Evolutionary conservation across 2,113 vertebrate genomes (phyloP).

Genomic region (Brachyhypopomus gauderio): DNA sequence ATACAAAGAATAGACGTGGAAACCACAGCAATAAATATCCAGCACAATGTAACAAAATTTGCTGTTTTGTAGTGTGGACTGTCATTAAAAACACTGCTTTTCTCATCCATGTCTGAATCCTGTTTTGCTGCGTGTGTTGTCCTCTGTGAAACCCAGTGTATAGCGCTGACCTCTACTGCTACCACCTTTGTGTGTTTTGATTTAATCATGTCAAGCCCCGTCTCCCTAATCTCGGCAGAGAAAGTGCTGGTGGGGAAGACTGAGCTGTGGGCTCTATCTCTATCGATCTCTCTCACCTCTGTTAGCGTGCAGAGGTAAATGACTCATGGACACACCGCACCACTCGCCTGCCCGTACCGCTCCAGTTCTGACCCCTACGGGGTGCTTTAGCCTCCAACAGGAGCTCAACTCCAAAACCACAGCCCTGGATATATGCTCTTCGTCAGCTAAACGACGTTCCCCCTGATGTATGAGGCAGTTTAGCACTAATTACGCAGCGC

Average conservation of each 20-base stretch:
- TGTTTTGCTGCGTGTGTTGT: background rate
- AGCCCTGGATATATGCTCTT: constrained; percentile 26
- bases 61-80: constrained; percentile 36
- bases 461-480: constrained; percentile 47
- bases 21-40: constrained; percentile 51
- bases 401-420: constrained; percentile 39
- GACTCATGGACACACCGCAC: constrained; percentile 29
- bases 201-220: constrained; percentile 48
- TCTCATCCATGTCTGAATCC: constrained; percentile 10
- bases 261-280: constrained; percentile 50
- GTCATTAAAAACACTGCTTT: constrained; percentile 44
- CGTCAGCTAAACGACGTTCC: constrained; percentile 51
- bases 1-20: constrained; percentile 5
- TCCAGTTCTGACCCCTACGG: too few species aligned
- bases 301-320: constrained; percentile 38
- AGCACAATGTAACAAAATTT: constrained; percentile 42
- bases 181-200: constrained; percentile 39
- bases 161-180: constrained; percentile 5
- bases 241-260: constrained; percentile 40
- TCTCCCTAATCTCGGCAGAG: constrained; percentile 26
- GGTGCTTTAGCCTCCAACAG: constrained; percentile 11
- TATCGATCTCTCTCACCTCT: constrained; percentile 54
- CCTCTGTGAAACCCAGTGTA: background rate
- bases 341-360: background rate
- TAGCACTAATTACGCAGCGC: constrained; percentile 35